Conservation (phyloP, 2,797 vertebrate species). For the Cyprinella venusta region DNA sequence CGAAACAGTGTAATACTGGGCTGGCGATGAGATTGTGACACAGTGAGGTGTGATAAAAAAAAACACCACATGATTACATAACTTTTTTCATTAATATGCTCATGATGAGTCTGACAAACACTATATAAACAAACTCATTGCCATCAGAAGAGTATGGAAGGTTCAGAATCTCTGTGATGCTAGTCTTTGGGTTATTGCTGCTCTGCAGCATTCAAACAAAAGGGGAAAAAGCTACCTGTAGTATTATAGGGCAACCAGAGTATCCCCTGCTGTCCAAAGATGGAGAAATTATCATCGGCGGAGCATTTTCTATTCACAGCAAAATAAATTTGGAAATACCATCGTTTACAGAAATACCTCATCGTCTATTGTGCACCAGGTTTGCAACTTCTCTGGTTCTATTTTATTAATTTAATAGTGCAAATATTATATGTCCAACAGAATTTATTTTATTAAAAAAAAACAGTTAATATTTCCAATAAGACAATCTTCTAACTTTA, state of each 20-base stretch:
- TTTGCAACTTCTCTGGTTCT: conserved; percentile 26
- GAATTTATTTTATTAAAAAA: neutral
- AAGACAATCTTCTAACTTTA: neutral
- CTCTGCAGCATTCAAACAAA: conserved; percentile 58
- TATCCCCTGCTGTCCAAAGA: conserved; percentile 62
- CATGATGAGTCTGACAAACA: conserved; percentile 1
- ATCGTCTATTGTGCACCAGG: conserved; percentile 65
- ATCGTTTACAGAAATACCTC: conserved; percentile 68
- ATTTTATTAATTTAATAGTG: neutral
- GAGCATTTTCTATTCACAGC: conserved; percentile 68
- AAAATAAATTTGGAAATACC: conserved; percentile 63
- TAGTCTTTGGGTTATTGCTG: conserved; percentile 61
- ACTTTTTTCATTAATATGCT: conserved; percentile 3
- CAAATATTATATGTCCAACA: neutral
- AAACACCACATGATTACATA: conserved; percentile 22
- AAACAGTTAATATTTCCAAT: neutral
- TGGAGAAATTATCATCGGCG: conserved; percentile 67
- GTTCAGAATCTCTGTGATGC: conserved; percentile 54
- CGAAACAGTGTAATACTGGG: too few species aligned
- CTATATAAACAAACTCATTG: conserved; percentile 49
- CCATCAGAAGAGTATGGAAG: neutral
- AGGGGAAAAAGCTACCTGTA: conserved; percentile 63
- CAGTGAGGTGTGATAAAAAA: too few species aligned
- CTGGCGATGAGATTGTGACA: too few species aligned
- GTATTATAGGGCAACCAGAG: conserved; percentile 68